These are phyloP conservation scores for Hepsetus odoe DNA, from an alignment of 2,113 vertebrate genomes.

Conservation along the genomic window DNA sequence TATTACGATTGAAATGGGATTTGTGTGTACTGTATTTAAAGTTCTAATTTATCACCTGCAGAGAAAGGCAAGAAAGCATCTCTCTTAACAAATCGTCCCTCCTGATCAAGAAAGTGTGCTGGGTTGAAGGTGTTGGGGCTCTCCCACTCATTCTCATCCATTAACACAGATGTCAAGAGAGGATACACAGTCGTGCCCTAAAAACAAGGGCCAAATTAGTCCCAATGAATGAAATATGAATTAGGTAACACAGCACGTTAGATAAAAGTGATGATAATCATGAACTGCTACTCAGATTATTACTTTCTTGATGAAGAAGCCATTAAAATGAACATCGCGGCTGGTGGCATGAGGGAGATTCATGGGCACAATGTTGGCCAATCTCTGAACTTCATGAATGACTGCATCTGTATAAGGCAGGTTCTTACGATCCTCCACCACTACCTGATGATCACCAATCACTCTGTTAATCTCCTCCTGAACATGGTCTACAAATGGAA, in stretches of 20 bases:
- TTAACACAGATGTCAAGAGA: conserved; percentile 68
- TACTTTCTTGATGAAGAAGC: conserved; percentile 50
- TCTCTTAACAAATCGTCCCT: conserved; percentile 65
- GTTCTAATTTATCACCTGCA: conserved; percentile 61
- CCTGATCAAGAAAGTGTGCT: conserved; percentile 69
- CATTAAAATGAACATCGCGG: conserved; percentile 45
- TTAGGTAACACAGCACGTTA: no score
- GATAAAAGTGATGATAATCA: no score
- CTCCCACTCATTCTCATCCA: conserved; percentile 73
- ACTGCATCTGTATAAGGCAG: conserved; percentile 71
- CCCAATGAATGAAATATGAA: no score
- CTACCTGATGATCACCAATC: conserved; percentile 60
- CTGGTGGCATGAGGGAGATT: conserved; percentile 25
- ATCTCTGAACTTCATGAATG: conserved; percentile 73
- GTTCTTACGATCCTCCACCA: conserved; percentile 63
- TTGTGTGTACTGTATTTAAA: no score
- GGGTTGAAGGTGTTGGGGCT: conserved; percentile 70
- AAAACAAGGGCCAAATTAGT: no score
- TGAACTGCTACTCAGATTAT: background rate
- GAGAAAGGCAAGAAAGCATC: conserved; percentile 76
- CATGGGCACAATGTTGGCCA: conserved; percentile 62
- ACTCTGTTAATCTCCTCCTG: conserved; percentile 69
- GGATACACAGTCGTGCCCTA: conserved; percentile 49
- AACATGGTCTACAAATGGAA: conserved; percentile 58
- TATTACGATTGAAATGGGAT: no score